phyloP scores from a whole-genome alignment of 2,113 vertebrate species.

The Uria lomvia region DNA sequence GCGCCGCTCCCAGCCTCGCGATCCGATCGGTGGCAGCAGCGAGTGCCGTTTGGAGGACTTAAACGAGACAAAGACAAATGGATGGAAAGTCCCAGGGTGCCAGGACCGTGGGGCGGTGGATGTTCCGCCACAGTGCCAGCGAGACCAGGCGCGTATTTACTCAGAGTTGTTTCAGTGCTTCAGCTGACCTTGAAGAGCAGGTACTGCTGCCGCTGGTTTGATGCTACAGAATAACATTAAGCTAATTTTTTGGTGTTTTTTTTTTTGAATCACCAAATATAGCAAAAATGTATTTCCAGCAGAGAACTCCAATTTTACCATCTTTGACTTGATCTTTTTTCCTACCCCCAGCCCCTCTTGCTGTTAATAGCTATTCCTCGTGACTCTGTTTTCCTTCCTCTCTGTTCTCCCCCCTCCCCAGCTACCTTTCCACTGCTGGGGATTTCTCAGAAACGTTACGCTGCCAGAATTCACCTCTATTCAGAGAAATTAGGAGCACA shows the following conservation, averaged over 20 bases:
- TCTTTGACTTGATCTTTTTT: neutral
- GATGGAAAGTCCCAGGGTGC: neutral
- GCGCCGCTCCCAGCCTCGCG: neutral
- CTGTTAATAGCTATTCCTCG: neutral
- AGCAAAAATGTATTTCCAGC: neutral
- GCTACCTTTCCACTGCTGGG: neutral
- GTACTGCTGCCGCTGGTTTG: neutral
- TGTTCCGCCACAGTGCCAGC: neutral
- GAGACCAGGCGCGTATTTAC: neutral
- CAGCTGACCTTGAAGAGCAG: neutral
- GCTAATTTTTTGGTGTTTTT: neutral
- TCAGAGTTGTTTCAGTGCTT: neutral
- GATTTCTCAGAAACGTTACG: neutral
- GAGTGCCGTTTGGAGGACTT: neutral
- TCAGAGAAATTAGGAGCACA: neutral
- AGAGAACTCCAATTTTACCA: neutral
- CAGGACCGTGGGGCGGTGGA: neutral
- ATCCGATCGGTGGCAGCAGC: neutral
- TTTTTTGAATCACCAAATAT: neutral
- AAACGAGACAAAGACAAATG: neutral
- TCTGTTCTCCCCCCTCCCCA: neutral
- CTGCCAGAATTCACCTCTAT: neutral
- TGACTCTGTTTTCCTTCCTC: constrained; percentile 3
- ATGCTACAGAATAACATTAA: neutral
- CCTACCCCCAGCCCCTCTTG: neutral